These are phyloP conservation scores for Corapipo altera DNA, from an alignment of 2,113 vertebrate species.

Conservation along the genomic window DNA sequence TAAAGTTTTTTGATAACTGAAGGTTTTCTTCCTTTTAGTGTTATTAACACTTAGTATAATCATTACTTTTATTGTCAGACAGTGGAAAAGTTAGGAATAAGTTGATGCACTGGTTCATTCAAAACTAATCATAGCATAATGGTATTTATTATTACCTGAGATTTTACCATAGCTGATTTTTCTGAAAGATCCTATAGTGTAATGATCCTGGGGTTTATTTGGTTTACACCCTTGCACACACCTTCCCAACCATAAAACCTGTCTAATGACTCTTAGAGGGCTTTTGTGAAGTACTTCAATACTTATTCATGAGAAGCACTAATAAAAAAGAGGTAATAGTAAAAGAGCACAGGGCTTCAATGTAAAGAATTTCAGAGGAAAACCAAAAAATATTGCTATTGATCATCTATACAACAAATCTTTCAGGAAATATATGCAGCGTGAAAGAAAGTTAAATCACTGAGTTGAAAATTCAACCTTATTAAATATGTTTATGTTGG, in stretches of 20 bases:
- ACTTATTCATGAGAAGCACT: background rate
- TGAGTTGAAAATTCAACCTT: background rate
- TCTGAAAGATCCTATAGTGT: background rate
- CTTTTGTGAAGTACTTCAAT: background rate
- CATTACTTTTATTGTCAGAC: constrained; percentile 10
- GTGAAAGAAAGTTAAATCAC: background rate
- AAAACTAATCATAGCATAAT: background rate
- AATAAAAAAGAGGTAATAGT: background rate
- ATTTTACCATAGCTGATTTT: background rate
- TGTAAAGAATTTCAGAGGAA: background rate
- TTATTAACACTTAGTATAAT: constrained; percentile 7
- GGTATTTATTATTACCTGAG: background rate
- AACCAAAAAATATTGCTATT: background rate
- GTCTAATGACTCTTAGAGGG: background rate
- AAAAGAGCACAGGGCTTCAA: background rate
- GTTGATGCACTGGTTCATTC: background rate
- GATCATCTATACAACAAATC: background rate
- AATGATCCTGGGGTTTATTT: background rate
- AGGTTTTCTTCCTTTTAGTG: constrained; percentile 31
- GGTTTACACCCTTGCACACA: background rate
- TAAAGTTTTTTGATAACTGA: background rate
- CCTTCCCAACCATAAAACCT: background rate
- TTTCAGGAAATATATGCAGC: background rate
- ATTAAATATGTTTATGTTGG: background rate
- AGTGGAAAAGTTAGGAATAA: background rate